Evolutionary conservation across 2,888 invertebrate species (phyloP).

Genomic region (Myopa tessellatipennis): DNA sequence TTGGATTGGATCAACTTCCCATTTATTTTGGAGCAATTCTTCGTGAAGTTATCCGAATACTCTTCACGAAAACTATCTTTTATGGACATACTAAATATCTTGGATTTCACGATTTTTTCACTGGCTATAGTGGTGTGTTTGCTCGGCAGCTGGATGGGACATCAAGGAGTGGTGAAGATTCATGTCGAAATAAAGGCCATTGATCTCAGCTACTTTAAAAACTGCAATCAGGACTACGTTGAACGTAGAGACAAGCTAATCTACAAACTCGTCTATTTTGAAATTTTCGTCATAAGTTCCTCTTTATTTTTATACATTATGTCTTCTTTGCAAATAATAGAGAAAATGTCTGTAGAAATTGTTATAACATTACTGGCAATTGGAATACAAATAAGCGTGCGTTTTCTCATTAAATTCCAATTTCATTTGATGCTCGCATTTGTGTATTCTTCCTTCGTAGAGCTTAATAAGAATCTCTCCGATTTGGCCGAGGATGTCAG

Average conservation of each 20-base stretch:
- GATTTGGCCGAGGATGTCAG: not conserved
- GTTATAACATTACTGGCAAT: not conserved
- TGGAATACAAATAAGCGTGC: not conserved
- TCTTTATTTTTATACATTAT: too few species aligned
- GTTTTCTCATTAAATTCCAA: not conserved
- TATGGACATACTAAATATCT: not conserved
- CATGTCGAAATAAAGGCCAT: not conserved
- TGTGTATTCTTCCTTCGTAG: not conserved
- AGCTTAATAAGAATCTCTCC: not conserved
- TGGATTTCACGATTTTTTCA: not conserved
- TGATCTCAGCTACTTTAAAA: not conserved
- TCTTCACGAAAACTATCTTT: not conserved
- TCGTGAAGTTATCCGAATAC: not conserved
- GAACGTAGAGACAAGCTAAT: too few species aligned
- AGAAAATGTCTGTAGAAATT: too few species aligned
- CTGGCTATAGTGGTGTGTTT: not conserved
- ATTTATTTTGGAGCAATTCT: not conserved
- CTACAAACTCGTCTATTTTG: too few species aligned
- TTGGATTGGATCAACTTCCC: not conserved
- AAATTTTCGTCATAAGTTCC: too few species aligned
- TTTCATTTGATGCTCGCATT: not conserved
- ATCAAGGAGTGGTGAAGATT: not conserved
- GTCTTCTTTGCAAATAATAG: too few species aligned
- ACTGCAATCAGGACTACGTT: not conserved
- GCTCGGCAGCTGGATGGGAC: not conserved